phyloP scores from a whole-genome alignment of 2,888 invertebrate species.

The Sarcophaga caerulescens region DNA sequence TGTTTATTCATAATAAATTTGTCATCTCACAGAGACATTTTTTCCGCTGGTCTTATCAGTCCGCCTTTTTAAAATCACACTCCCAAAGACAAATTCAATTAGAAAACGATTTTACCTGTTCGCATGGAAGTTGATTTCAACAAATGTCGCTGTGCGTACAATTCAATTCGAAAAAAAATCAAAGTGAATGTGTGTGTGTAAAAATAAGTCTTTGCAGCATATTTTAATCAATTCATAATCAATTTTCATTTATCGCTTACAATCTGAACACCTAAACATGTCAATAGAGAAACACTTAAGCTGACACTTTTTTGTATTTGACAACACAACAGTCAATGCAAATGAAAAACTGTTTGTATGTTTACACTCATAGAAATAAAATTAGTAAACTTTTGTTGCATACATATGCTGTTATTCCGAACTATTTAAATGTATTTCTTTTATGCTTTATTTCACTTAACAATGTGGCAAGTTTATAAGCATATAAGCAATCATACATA shows the following conservation, averaged over 20 bases:
- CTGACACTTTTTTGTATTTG: conserved; percentile 58
- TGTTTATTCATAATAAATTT: conserved; percentile 54
- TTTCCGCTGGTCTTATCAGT: neutral
- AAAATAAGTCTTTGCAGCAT: neutral
- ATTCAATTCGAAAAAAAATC: conserved; percentile 2
- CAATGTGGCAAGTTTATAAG: neutral
- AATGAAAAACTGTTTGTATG: neutral
- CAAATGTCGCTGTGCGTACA: neutral
- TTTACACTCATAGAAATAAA: neutral
- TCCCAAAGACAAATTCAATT: conserved; percentile 42
- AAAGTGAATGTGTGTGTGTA: neutral
- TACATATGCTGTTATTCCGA: neutral
- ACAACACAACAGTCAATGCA: conserved; percentile 20
- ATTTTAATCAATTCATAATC: conserved; percentile 64
- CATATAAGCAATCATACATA: neutral
- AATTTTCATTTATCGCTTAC: conserved; percentile 65
- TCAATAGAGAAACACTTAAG: conserved; percentile 67
- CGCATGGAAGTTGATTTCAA: neutral
- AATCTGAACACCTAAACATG: conserved; percentile 68
- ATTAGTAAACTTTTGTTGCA: neutral
- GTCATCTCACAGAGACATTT: conserved; percentile 17
- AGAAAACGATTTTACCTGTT: conserved; percentile 16
- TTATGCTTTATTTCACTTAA: too few species aligned
- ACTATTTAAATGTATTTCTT: too few species aligned
- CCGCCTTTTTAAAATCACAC: conserved; percentile 48